Evolutionary conservation across 2,113 vertebrate genomes (phyloP).

Genomic region (Cinclus cinclus): DNA sequence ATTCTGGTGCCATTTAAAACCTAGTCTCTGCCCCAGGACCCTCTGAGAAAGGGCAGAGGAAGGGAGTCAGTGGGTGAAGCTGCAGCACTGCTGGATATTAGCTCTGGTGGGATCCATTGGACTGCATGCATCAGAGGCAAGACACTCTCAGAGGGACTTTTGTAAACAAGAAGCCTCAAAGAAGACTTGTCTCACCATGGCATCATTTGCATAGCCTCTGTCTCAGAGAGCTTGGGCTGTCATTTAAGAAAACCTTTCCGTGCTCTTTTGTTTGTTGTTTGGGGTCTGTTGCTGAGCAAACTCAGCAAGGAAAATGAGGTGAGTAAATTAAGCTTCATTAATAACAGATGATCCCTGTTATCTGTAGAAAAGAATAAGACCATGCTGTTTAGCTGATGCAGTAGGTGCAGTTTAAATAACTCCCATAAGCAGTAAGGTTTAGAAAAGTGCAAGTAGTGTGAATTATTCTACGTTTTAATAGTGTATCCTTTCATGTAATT

Average conservation of each 20-base stretch:
- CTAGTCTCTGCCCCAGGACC: background rate
- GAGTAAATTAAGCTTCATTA: constrained; percentile 12
- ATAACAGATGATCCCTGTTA: background rate
- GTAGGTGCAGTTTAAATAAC: background rate
- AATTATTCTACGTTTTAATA: background rate
- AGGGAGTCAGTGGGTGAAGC: background rate
- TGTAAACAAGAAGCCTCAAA: background rate
- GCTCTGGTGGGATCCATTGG: background rate
- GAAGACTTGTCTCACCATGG: background rate
- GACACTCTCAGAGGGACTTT: background rate
- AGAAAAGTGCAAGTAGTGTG: background rate
- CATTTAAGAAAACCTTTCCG: background rate
- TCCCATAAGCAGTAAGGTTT: background rate
- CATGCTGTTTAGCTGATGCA: background rate
- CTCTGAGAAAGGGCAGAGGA: background rate
- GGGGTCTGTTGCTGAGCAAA: background rate
- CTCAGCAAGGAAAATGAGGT: background rate
- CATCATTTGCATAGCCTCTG: background rate
- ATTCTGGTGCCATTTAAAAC: background rate
- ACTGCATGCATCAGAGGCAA: fast-evolving
- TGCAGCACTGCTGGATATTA: fast-evolving
- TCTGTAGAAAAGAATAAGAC: background rate
- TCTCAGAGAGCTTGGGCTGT: background rate
- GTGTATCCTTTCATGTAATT: background rate
- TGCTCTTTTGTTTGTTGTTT: background rate